Percentiles rank a stretch among this genome's conserved stretches.
These are phyloP conservation scores for Lepidocyrtoides sp. DNA, from an alignment of 2,888 invertebrate genomes.

Conservation along the genomic window DNA sequence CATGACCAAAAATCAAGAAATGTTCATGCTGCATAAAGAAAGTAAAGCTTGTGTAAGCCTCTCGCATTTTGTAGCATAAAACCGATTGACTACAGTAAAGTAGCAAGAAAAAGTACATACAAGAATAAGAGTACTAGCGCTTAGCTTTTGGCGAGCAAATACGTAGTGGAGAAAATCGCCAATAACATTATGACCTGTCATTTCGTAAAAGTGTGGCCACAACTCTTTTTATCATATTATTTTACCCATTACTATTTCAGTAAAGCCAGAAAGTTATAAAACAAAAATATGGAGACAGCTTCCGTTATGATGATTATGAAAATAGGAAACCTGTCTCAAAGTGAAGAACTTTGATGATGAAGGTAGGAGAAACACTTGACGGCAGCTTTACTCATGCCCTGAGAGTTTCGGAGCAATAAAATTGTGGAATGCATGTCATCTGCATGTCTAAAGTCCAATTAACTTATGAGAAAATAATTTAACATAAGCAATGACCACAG, in stretches of 20 bases:
- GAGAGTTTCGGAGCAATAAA: no score
- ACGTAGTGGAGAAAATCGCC: neutral
- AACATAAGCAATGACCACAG: no score
- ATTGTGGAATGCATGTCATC: no score
- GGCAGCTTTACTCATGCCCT: no score
- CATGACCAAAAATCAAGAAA: neutral
- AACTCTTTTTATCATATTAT: neutral
- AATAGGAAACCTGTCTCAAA: neutral
- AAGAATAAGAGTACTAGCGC: neutral
- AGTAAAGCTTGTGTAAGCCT: slow-evolving; percentile 7
- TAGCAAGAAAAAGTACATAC: neutral
- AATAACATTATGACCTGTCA: slow-evolving; percentile 41
- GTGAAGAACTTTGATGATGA: no score
- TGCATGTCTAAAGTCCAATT: no score
- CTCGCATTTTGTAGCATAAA: slow-evolving; percentile 1
- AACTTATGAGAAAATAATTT: no score
- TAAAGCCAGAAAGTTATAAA: neutral
- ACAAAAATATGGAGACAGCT: neutral
- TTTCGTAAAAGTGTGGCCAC: neutral
- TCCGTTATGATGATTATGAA: slow-evolving; percentile 17
- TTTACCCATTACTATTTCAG: neutral
- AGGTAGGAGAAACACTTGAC: no score
- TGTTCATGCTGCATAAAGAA: neutral
- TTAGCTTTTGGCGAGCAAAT: neutral
- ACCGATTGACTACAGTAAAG: neutral